A percentile compares a stretch with the other conserved stretches of the same genome.
Conservation (phyloP, 2,113 vertebrate species). For the Macquaria ambigua region DNA sequence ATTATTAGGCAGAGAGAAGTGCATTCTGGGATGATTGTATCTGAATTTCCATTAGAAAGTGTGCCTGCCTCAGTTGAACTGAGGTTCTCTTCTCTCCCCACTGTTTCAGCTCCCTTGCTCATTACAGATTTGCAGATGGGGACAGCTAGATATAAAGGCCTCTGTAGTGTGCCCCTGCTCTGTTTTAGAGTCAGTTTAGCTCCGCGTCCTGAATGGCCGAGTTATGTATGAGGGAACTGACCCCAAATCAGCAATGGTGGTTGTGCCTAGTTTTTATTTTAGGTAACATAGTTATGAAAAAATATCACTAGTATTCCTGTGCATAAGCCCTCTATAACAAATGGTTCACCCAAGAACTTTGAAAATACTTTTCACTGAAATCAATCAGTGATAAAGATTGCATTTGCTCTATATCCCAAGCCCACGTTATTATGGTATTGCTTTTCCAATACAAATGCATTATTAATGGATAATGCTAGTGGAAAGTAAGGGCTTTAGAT, state of each 20-base stretch:
- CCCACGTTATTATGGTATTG: slow-evolving; percentile 43
- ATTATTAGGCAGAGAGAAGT: slow-evolving; percentile 84
- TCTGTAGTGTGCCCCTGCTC: slow-evolving; percentile 57
- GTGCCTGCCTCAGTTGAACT: slow-evolving; percentile 76
- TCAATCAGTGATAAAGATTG: slow-evolving; percentile 58
- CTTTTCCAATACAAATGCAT: slow-evolving; percentile 65
- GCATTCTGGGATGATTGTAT: slow-evolving; percentile 86
- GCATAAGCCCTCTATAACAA: slow-evolving; percentile 16
- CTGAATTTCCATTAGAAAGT: slow-evolving; percentile 87
- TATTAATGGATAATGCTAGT: slow-evolving; percentile 55
- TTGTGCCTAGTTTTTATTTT: slow-evolving; percentile 7
- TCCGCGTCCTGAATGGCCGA: slow-evolving; percentile 46
- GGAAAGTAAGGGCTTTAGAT: slow-evolving; percentile 46
- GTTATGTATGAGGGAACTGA: slow-evolving; percentile 61
- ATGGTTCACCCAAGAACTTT: slow-evolving; percentile 50
- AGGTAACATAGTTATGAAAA: slow-evolving; percentile 27
- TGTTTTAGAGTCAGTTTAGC: slow-evolving; percentile 55
- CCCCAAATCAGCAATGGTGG: slow-evolving; percentile 32
- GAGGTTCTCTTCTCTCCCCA: slow-evolving; percentile 72
- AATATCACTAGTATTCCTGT: slow-evolving; percentile 22
- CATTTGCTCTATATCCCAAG: slow-evolving; percentile 29
- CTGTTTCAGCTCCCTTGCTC: slow-evolving; percentile 63
- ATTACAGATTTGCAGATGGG: slow-evolving; percentile 71
- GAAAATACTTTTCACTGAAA: slow-evolving; percentile 48
- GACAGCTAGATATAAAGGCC: slow-evolving; percentile 63